These are phyloP conservation scores for Aphyosemion australe DNA, from an alignment of 2,113 vertebrate species.

Conservation along the genomic window DNA sequence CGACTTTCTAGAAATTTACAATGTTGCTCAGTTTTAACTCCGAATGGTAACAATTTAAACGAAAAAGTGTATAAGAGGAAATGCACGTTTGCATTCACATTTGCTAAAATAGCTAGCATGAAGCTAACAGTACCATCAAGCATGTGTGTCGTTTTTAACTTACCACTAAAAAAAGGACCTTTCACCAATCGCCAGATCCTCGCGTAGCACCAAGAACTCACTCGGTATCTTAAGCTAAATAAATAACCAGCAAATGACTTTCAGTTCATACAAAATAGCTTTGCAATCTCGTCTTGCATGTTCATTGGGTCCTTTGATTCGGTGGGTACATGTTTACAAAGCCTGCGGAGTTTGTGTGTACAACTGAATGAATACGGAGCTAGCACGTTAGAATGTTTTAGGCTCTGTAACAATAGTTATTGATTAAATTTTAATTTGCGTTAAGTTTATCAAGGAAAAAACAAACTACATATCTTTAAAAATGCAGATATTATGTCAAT, in stretches of 20 bases:
- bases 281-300: conserved; percentile 29
- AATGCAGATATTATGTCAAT: background rate
- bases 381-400: background rate
- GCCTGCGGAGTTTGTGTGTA: background rate
- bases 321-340: conserved; percentile 15
- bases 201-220: conserved; percentile 1
- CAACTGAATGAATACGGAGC: background rate
- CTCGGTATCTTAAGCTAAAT: background rate
- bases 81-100: background rate
- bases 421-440: background rate
- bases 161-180: conserved; percentile 12
- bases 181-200: background rate
- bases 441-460: background rate
- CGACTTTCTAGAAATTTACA: background rate
- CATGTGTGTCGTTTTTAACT: conserved; percentile 21
- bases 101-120: conserved; percentile 3
- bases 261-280: background rate
- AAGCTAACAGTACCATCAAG: conserved; percentile 21
- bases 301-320: conserved; percentile 43
- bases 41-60: background rate
- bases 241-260: background rate
- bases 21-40: no score
- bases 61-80: background rate
- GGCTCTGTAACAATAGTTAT: background rate
- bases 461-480: accelerated